Conservation (phyloP, 1,140 invertebrate species). For the Neodiprion fabricii region DNA sequence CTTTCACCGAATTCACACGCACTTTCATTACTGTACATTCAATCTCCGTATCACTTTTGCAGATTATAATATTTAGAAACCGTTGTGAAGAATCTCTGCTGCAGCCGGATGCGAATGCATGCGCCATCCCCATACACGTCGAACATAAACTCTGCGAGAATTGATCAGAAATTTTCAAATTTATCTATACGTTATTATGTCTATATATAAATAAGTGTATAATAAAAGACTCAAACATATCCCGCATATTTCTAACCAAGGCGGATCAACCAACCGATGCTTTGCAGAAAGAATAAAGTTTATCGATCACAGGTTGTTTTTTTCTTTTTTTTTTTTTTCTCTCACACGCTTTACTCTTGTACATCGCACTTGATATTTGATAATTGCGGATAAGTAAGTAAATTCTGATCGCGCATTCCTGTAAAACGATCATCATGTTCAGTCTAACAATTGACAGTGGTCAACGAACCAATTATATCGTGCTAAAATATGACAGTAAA, state of each 20-base stretch:
- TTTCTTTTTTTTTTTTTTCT: not conserved
- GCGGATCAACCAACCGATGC: not conserved
- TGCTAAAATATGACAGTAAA: too few relatives aligned
- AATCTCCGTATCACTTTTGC: too few relatives aligned
- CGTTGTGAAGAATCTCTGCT: not conserved
- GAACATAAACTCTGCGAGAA: not conserved
- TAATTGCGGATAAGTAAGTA: not conserved
- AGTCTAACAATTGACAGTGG: too few relatives aligned
- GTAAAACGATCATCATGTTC: constrained; percentile 19
- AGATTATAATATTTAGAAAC: too few relatives aligned
- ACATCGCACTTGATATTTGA: too few relatives aligned
- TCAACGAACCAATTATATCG: too few relatives aligned
- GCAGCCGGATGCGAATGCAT: not conserved
- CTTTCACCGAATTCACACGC: too few relatives aligned
- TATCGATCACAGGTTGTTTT: not conserved
- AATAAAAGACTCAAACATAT: too few relatives aligned
- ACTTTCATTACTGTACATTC: too few relatives aligned
- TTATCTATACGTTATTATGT: too few relatives aligned
- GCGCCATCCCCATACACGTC: not conserved
- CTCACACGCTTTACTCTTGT: not conserved
- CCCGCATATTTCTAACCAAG: not conserved
- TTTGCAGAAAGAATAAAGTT: not conserved
- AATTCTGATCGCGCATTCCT: not conserved
- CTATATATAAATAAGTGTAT: too few relatives aligned
- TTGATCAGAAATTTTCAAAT: too few relatives aligned